A percentile compares a stretch with the other conserved stretches of the same genome.
Evolutionary conservation across 2,888 invertebrate genomes (phyloP).

Genomic region (Crossocerus cetratus): DNA sequence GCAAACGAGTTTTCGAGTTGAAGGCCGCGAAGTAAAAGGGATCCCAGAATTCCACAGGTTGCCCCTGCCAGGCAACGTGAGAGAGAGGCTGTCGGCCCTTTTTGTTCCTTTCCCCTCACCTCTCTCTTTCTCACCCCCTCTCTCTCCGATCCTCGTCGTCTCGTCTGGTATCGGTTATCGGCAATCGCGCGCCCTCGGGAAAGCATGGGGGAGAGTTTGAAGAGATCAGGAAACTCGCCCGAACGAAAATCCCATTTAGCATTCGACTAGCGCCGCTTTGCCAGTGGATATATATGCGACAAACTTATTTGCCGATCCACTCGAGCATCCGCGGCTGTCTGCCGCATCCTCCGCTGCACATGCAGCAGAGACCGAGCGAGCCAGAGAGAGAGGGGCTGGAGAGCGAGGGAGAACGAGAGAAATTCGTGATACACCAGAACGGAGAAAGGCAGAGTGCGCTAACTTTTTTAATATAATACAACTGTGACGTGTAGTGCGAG

Average conservation of each 20-base stretch:
- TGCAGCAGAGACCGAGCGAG: no score
- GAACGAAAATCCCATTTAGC: conserved; percentile 36
- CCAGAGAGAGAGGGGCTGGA: no score
- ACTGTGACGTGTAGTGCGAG: neutral
- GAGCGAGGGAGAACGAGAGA: no score
- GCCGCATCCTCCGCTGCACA: no score
- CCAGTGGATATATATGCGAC: conserved; percentile 8
- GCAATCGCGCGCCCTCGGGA: conserved; percentile 14
- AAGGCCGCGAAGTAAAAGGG: conserved; percentile 41
- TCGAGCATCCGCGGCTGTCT: neutral
- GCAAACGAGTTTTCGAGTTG: conserved; percentile 60
- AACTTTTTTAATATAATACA: conserved; percentile 6
- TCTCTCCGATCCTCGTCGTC: conserved; percentile 2
- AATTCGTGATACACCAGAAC: no score
- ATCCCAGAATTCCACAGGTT: conserved; percentile 64
- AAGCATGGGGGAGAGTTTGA: conserved; percentile 15
- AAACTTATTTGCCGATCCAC: neutral
- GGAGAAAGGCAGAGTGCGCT: neutral
- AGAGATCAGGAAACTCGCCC: conserved; percentile 34
- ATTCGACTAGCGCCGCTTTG: conserved; percentile 17
- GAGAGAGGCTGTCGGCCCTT: neutral
- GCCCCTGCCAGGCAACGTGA: conserved; percentile 27
- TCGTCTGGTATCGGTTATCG: conserved; percentile 27
- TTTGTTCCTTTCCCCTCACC: conserved; percentile 8
- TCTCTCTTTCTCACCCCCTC: conserved; percentile 13